phyloP scores from a whole-genome alignment of 2,797 vertebrate species.

The Novumbra hubbsi region DNA sequence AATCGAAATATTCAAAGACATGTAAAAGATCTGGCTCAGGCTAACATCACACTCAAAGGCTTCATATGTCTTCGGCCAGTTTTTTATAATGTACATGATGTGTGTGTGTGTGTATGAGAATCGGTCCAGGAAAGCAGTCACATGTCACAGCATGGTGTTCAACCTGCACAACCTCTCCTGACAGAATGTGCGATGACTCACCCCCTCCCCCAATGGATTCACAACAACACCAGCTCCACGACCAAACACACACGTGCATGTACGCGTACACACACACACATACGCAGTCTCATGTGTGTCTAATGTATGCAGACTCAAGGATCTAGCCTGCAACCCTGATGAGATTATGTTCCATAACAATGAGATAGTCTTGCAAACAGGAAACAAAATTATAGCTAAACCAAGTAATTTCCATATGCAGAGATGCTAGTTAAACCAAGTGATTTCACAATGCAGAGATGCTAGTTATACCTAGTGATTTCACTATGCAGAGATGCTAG shows the following conservation, averaged over 20 bases:
- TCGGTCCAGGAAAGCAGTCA: slow-evolving; percentile 12
- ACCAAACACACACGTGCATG: background rate
- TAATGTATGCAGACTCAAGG: slow-evolving; percentile 33
- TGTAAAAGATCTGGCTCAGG: background rate
- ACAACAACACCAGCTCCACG: background rate
- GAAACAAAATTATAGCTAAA: background rate
- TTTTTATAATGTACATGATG: background rate
- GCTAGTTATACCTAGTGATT: too few relatives aligned
- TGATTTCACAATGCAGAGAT: too few relatives aligned
- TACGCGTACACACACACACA: slow-evolving; percentile 9
- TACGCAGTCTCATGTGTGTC: slow-evolving; percentile 11
- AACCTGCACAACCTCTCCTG: slow-evolving; percentile 30
- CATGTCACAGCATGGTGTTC: slow-evolving; percentile 12
- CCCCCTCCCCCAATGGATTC: slow-evolving; percentile 27
- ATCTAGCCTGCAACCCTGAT: background rate
- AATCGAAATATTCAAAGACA: background rate
- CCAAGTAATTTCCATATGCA: background rate
- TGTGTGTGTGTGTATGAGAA: slow-evolving; percentile 10
- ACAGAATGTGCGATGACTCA: slow-evolving; percentile 43
- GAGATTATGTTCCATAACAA: slow-evolving; percentile 14
- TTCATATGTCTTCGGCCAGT: background rate
- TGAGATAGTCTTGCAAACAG: background rate
- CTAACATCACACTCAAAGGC: background rate
- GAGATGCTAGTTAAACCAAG: background rate
- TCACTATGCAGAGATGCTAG: too few relatives aligned